Base-by-base conservation (phyloP, 2,888 invertebrate species). In the Buathra laborator region DNA sequence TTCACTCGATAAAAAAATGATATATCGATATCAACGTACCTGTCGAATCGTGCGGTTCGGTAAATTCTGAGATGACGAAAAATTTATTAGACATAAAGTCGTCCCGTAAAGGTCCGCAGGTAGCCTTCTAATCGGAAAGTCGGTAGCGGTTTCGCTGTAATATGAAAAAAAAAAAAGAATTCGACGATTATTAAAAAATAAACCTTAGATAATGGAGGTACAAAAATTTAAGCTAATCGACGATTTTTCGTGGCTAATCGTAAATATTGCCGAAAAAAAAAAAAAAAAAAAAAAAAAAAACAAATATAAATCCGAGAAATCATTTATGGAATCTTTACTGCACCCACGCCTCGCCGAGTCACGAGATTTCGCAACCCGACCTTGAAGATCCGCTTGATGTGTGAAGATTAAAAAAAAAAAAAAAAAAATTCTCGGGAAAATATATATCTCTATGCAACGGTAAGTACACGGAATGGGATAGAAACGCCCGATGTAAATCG, bases 111-210 rank as follows among this genome's bases (percentile, higher is more conserved):
- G 81, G 84, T 81, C 51, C 81, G 72, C 77, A 62, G 77, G 53
- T 84, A 77, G 72, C 84, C 84, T 81, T 84, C 81, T 72, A 81
- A 81, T 77, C 48, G 72, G 77, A 84, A 84, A 81, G 72, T 74
- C 32, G 62, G 51, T 16, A 46, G 68, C 44, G 44, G 7, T n/a
- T 19, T 72, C 46, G 12, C 12, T 32, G 32, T 29, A 48, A 44
- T 12, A 37, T 16, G 37, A 66, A 4, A 12, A 37, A 37, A 37
- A 19, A 29, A n/a, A 67, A 32, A 70, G 32, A 37, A 5, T 19
- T 66, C 56, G 16, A 67, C 44, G 29, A 43, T 43, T 56, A 29
- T 37, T 5, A 51, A 12, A 14, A 16, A 14, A 53, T 4, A 19
- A 4, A 32, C 7, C n/a, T 24, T 24, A 29, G 29, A 32, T 32